Conservation (phyloP, 2,113 vertebrate genomes). For the Calyptomena viridis region DNA sequence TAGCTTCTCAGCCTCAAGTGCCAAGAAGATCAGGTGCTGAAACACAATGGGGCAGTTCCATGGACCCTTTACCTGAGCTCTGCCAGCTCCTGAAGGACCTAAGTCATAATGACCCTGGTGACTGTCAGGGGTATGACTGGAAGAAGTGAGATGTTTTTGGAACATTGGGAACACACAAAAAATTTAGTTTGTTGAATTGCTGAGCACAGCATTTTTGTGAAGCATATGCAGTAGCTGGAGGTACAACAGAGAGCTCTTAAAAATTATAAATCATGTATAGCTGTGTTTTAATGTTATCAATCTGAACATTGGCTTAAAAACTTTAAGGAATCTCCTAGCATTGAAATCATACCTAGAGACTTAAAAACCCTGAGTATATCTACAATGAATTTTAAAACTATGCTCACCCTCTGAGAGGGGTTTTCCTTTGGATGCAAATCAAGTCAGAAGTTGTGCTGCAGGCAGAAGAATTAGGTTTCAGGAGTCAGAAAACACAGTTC, state of each 20-base stretch:
- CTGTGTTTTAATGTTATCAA: not conserved
- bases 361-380: not conserved
- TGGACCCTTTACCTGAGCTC: not conserved
- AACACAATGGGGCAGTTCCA: fast-evolving
- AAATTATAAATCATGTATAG: not conserved
- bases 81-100: not conserved
- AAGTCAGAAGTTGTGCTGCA: not conserved
- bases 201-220: not conserved
- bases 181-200: not conserved
- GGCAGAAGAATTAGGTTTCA: not conserved
- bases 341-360: not conserved
- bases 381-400: not conserved
- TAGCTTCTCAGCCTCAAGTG: not conserved
- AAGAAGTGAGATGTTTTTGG: not conserved
- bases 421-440: not conserved
- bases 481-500: not conserved
- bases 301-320: not conserved
- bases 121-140: not conserved
- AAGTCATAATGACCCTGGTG: fast-evolving
- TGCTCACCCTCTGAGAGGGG: not conserved
- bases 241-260: not conserved
- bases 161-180: not conserved
- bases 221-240: not conserved
- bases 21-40: not conserved
- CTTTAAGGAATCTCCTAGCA: not conserved